Evolutionary conservation across 2,113 vertebrate genomes (phyloP).

Genomic region (Mesitornis unicolor): DNA sequence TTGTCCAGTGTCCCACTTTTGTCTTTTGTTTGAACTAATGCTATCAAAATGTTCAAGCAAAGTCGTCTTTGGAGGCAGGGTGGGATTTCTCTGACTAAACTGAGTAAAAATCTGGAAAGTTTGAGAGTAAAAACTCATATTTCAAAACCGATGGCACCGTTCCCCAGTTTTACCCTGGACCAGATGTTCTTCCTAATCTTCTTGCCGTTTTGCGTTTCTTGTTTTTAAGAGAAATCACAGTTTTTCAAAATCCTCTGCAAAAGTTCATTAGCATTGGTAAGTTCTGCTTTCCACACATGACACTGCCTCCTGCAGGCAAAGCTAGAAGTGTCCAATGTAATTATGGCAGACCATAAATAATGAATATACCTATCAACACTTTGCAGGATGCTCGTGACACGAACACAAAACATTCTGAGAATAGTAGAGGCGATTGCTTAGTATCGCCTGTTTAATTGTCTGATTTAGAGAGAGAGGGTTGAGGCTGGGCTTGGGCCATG

Average conservation of each 20-base stretch:
- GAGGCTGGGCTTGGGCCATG: not conserved
- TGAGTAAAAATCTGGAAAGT: not conserved
- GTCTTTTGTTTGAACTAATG: not conserved
- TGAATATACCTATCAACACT: constrained; percentile 17
- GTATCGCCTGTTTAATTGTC: not conserved
- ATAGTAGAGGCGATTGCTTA: not conserved
- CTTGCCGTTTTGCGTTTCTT: not conserved
- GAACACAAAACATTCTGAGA: not conserved
- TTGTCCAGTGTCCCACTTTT: not conserved
- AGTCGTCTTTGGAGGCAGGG: not conserved
- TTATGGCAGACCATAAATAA: constrained; percentile 44
- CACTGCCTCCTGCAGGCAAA: constrained; percentile 50
- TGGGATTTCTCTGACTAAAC: not conserved
- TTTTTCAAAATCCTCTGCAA: not conserved
- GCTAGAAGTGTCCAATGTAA: not conserved
- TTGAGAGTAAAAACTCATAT: not conserved
- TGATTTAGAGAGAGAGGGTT: not conserved
- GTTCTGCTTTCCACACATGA: not conserved
- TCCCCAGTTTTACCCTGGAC: not conserved
- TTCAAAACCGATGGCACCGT: not conserved
- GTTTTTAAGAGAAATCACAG: not conserved
- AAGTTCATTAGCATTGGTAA: not conserved
- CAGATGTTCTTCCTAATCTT: not conserved
- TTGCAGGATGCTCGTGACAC: not conserved
- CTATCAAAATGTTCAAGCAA: not conserved